Percentiles rank a stretch among this genome's conserved stretches.
These are phyloP conservation scores for Lycodopsis pacificus DNA, from an alignment of 2,797 vertebrate species.

Conservation along the genomic window DNA sequence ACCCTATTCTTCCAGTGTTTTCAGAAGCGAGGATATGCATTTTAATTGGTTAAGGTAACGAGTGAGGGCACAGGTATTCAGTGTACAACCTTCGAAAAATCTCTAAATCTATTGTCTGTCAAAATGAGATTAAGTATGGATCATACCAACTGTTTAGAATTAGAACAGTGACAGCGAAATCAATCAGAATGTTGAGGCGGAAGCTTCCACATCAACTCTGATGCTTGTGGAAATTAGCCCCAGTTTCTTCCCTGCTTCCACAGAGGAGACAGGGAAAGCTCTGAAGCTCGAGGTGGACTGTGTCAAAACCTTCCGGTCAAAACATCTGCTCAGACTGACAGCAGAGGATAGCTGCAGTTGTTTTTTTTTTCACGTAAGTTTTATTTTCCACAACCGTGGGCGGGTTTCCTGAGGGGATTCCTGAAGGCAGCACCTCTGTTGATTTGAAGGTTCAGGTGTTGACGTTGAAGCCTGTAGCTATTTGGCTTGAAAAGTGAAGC, in stretches of 20 bases:
- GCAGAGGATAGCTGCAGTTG: background rate
- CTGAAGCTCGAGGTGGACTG: background rate
- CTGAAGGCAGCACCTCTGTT: background rate
- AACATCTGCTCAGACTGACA: background rate
- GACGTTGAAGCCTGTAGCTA: background rate
- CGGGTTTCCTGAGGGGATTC: background rate
- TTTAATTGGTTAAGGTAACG: background rate
- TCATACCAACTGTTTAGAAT: background rate
- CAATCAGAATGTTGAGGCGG: background rate
- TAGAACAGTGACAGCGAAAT: background rate
- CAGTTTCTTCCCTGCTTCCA: background rate
- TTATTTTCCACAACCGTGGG: background rate
- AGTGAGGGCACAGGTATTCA: background rate
- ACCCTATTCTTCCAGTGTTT: background rate
- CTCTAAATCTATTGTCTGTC: background rate
- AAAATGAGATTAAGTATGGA: background rate
- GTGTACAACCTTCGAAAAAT: background rate
- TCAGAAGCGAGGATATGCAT: background rate
- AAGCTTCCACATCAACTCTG: background rate
- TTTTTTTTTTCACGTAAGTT: background rate
- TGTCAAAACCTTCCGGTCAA: background rate
- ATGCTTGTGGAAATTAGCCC: background rate
- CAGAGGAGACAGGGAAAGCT: background rate
- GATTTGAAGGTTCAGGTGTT: constrained; percentile 5
- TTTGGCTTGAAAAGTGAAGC: background rate